These are phyloP conservation scores for Drosophila ohnishii DNA, from an alignment of 1,140 invertebrate species.

Conservation along the genomic window DNA sequence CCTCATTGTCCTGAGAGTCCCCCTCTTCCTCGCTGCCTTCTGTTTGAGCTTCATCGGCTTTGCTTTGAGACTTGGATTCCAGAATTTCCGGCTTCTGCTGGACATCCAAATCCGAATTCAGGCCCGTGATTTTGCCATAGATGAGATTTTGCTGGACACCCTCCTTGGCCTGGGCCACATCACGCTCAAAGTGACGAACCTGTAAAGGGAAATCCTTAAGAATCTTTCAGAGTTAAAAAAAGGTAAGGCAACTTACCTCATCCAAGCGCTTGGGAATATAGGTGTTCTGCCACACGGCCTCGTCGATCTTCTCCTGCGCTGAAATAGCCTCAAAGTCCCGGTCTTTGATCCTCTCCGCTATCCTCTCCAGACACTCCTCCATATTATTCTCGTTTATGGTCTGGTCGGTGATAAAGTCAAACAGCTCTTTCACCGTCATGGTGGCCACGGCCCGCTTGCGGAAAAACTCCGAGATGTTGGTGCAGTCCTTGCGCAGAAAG, in stretches of 20 bases:
- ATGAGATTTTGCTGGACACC: conserved; percentile 89
- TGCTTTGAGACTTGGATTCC: conserved; percentile 8
- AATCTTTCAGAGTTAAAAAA: background rate
- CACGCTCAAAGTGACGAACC: conserved; percentile 95
- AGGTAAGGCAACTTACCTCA: conserved; percentile 86
- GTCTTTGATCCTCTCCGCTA: conserved; percentile 87
- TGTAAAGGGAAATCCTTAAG: conserved; percentile 64
- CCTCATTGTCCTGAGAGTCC: conserved; percentile 64
- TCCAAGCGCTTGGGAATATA: conserved; percentile 97
- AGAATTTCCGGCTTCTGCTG: conserved; percentile 85
- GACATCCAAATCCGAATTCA: conserved; percentile 91
- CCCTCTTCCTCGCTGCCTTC: conserved; percentile 83
- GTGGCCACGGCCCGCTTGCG: conserved; percentile 93
- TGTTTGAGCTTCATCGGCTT: conserved; percentile 77
- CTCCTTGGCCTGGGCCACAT: conserved; percentile 91
- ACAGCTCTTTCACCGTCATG: conserved; percentile 95
- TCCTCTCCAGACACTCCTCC: conserved; percentile 89
- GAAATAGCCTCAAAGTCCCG: conserved; percentile 86
- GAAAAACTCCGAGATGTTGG: conserved; percentile 97
- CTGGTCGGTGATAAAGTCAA: conserved; percentile 97
- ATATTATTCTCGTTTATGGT: conserved; percentile 92
- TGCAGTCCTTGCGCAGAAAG: conserved; percentile 97
- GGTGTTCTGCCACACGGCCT: conserved; percentile 96
- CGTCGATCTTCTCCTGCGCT: conserved; percentile 89
- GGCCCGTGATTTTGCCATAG: conserved; percentile 93